Evolutionary conservation across 2,113 vertebrate species (phyloP).

Genomic region (Danio rerio): DNA sequence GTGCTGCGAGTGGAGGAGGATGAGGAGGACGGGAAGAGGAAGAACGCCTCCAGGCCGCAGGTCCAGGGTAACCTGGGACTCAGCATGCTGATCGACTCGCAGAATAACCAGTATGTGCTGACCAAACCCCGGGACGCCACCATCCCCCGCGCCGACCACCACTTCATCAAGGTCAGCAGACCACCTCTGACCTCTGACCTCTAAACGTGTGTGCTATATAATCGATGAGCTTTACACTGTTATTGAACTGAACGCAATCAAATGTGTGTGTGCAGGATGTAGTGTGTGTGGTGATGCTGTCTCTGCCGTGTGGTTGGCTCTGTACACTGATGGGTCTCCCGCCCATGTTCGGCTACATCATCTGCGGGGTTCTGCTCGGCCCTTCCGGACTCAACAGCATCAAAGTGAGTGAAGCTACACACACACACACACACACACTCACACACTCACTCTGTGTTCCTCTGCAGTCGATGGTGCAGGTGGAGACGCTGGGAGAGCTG

Average conservation of each 20-base stretch:
- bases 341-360: slow-evolving; percentile 96
- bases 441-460: neutral
- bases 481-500: slow-evolving; percentile 94
- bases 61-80: slow-evolving; percentile 89
- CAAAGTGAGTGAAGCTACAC: slow-evolving; percentile 78
- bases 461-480: slow-evolving; percentile 93
- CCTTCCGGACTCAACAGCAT: slow-evolving; percentile 95
- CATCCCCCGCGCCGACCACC: slow-evolving; percentile 92
- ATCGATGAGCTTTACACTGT: too few relatives aligned
- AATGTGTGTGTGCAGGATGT: slow-evolving; percentile 83
- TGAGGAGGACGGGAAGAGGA: slow-evolving; percentile 85
- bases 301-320: slow-evolving; percentile 94
- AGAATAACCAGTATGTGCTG: slow-evolving; percentile 97
- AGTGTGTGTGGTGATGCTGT: slow-evolving; percentile 91
- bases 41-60: slow-evolving; percentile 85
- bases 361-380: slow-evolving; percentile 93
- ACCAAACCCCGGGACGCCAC: slow-evolving; percentile 95
- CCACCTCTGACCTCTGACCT: neutral
- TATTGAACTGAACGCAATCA: too few relatives aligned
- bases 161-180: slow-evolving; percentile 89
- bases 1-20: slow-evolving; percentile 94
- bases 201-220: too few relatives aligned
- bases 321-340: slow-evolving; percentile 88
- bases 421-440: neutral
- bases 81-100: slow-evolving; percentile 98